Evolutionary conservation across 2,888 invertebrate genomes (phyloP).

Genomic region (Noctua janthina): DNA sequence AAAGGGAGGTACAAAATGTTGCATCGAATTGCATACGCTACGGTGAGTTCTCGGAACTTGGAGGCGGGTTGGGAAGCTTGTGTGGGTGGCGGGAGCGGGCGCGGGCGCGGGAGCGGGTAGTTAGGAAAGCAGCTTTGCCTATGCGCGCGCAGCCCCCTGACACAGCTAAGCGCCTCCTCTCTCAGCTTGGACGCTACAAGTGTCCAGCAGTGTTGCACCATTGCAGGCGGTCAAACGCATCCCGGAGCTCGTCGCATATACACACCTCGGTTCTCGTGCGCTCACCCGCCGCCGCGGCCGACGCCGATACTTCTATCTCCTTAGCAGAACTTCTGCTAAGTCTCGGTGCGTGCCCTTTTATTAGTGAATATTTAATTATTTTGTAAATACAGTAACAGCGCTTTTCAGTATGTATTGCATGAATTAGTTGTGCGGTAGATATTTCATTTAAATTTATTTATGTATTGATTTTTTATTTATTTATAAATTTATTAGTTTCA

Average conservation of each 20-base stretch:
- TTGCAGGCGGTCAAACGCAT: slow-evolving; percentile 39
- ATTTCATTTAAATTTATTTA: not conserved
- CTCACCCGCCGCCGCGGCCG: not conserved
- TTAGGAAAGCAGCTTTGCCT: not conserved
- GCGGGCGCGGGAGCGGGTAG: slow-evolving; percentile 48
- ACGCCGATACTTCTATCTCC: not conserved
- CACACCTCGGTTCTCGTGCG: slow-evolving; percentile 7
- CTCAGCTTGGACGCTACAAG: slow-evolving; percentile 47
- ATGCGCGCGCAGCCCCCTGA: slow-evolving; percentile 62
- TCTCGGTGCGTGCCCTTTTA: slow-evolving; percentile 5
- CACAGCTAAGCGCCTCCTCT: slow-evolving; percentile 32
- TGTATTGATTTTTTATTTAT: too few species aligned
- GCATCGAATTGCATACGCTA: slow-evolving; percentile 16
- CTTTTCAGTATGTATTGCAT: slow-evolving; percentile 9
- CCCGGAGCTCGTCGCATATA: not conserved
- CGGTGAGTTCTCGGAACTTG: slow-evolving; percentile 24
- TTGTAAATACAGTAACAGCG: slow-evolving; percentile 1
- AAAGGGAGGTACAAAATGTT: not conserved
- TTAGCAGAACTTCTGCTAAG: slow-evolving; percentile 8
- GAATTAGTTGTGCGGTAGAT: not conserved
- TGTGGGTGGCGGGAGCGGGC: slow-evolving; percentile 16
- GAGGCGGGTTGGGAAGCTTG: slow-evolving; percentile 18
- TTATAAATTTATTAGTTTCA: not conserved
- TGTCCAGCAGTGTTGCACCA: slow-evolving; percentile 46
- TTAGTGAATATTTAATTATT: not conserved